Conservation (phyloP, 2,888 invertebrate species). For the Drosophila nr. perissopoda region DNA sequence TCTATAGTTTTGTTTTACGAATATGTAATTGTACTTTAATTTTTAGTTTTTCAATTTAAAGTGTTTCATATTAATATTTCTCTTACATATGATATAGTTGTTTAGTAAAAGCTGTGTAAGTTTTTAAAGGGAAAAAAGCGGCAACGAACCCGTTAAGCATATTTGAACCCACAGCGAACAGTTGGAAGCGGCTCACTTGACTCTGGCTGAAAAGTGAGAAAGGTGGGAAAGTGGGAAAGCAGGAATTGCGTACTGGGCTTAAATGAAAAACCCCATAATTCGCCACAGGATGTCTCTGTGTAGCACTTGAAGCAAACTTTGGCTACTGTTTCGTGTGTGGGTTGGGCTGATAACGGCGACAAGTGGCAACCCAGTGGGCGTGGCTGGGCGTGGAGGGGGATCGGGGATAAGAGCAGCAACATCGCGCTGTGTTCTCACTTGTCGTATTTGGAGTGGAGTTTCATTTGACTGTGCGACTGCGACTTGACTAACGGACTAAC, state of each 20-base stretch:
- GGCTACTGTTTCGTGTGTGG: constrained; percentile 54
- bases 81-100: background rate
- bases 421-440: constrained; percentile 64
- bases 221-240: background rate
- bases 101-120: background rate
- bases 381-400: background rate
- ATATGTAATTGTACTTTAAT: background rate
- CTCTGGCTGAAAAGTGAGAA: constrained; percentile 12
- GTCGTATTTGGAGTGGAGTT: constrained; percentile 60
- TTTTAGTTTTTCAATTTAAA: background rate
- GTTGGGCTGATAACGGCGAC: constrained; percentile 49
- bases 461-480: constrained; percentile 58
- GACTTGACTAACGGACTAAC: constrained; percentile 65
- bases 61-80: background rate
- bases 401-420: constrained; percentile 21
- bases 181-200: constrained; percentile 18
- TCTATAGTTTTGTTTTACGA: background rate
- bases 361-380: constrained; percentile 33
- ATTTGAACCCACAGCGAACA: background rate
- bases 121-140: background rate
- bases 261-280: constrained; percentile 74
- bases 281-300: constrained; percentile 81
- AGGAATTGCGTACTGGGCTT: constrained; percentile 33
- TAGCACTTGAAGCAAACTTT: constrained; percentile 74
- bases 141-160: background rate